These are phyloP conservation scores for Himalopsyche anomala DNA, from an alignment of 2,888 invertebrate genomes.

Conservation along the genomic window DNA sequence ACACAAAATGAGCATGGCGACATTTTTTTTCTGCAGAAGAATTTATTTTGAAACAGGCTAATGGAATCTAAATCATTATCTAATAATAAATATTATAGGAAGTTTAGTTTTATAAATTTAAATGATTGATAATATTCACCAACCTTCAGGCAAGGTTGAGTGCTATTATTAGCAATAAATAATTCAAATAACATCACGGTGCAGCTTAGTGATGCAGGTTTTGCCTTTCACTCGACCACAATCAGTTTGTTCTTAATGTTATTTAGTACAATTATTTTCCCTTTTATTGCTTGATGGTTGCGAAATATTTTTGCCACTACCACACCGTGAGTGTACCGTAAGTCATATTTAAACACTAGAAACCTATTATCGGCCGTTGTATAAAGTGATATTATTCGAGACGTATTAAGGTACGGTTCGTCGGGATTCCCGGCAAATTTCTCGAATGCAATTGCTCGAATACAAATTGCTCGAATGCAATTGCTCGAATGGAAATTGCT, in stretches of 20 bases:
- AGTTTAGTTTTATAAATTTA: not conserved
- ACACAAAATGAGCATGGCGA: not conserved
- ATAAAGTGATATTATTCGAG: too few species aligned
- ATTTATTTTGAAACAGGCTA: not conserved
- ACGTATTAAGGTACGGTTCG: too few species aligned
- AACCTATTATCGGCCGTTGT: too few species aligned
- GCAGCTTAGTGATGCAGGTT: not conserved
- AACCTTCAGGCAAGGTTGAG: slow-evolving; percentile 8
- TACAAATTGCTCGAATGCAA: too few species aligned
- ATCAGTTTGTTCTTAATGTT: too few species aligned
- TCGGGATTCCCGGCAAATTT: too few species aligned
- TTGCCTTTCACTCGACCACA: not conserved
- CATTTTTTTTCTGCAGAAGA: slow-evolving; percentile 30
- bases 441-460: too few species aligned
- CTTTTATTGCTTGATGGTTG: not conserved
- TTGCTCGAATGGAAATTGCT: too few species aligned
- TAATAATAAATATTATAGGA: slow-evolving; percentile 26
- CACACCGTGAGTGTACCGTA: too few species aligned
- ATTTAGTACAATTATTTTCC: too few species aligned
- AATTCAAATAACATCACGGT: slow-evolving; percentile 8
- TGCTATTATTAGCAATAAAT: slow-evolving; percentile 34
- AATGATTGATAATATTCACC: not conserved
- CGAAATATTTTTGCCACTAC: slow-evolving; percentile 6
- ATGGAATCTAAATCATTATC: not conserved
- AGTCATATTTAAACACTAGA: too few species aligned